Conservation (phyloP, 2,113 vertebrate genomes). For the Glaucomys volans region DNA sequence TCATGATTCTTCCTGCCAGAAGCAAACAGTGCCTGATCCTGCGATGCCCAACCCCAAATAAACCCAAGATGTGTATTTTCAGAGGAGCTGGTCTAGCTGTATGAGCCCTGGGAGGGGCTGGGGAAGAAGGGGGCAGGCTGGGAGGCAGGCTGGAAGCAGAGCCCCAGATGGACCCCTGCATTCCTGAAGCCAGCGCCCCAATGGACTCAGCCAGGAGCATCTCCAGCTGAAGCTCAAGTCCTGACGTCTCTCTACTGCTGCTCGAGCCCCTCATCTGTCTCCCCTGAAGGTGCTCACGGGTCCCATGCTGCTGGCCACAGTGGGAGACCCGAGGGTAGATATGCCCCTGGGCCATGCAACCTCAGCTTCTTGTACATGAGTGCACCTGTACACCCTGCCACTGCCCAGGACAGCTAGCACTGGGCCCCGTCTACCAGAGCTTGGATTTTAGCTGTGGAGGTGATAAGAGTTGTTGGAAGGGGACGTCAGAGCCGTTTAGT, state of each 20-base stretch:
- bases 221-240: not conserved
- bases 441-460: not conserved
- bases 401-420: not conserved
- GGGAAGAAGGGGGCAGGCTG: not conserved
- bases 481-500: not conserved
- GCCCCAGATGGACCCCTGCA: not conserved
- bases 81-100: constrained; percentile 82
- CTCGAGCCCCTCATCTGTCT: not conserved
- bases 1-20: not conserved
- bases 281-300: no score
- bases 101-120: constrained; percentile 67
- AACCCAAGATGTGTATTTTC: constrained; percentile 86
- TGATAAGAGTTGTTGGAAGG: not conserved
- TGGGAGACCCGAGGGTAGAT: not conserved
- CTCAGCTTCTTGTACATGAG: rapidly evolving
- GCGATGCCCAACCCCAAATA: constrained; percentile 84
- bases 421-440: rapidly evolving
- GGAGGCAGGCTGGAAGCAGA: not conserved
- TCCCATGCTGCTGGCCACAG: not conserved
- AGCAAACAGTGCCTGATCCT: constrained; percentile 72
- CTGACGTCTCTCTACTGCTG: not conserved
- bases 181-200: not conserved
- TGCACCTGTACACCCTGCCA: not conserved
- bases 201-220: not conserved
- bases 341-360: rapidly evolving